Base-by-base conservation (phyloP, 2,797 vertebrate species). In the Periophthalmus magnuspinnatus region DNA sequence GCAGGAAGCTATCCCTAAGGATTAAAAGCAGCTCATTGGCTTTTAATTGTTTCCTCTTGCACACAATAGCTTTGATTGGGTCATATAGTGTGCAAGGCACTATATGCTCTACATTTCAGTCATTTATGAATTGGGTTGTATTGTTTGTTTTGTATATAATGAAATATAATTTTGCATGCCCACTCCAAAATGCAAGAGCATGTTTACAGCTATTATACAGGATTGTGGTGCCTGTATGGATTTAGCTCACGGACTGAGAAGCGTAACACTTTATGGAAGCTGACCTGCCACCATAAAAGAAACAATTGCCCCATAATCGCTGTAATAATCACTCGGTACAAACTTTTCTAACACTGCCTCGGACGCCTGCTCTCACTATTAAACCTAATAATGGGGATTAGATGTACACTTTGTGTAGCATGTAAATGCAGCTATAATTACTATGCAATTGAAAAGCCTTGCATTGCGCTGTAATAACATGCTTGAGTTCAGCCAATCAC, bases 21-120 rank as follows among this genome's bases (percentile, higher is more conserved):
- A 87, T 81, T 86, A 80, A 83, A 81, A 88, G 88, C 82, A 86
- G 85, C 88, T 88, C 87, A 90, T 87, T 90, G 88, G 85, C 81
- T 84, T 85, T 88, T 90, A 90, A 92, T 92, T 89, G 89, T 88
- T 92, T 92, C 91, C 90, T 89, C 81, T 91, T 87, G 82, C 77
- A 87, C 79, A 81, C 77, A 88, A 88, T 84, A 81, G 78, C 76
- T 68, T 70, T 67, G 78, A 88, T 85, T 83, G 77, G 83, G 76
- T 89, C 88, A 83, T 86, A 82, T 88, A 83, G 84, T 71, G 77
- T 68, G 62, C 85, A 87, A 83, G 80, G 74, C 57, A 71, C 6
- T 34, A 67, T 60, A 71, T 79, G 74, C 74, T 74, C 66, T 79
- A 68, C 33, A 38, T 67, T 72, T 22, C 52, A 62, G 69, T 77